A percentile compares a stretch with the other conserved stretches of the same genome.
Evolutionary conservation across 2,797 vertebrate genomes (phyloP).

Genomic region (Adelosebastes latens): DNA sequence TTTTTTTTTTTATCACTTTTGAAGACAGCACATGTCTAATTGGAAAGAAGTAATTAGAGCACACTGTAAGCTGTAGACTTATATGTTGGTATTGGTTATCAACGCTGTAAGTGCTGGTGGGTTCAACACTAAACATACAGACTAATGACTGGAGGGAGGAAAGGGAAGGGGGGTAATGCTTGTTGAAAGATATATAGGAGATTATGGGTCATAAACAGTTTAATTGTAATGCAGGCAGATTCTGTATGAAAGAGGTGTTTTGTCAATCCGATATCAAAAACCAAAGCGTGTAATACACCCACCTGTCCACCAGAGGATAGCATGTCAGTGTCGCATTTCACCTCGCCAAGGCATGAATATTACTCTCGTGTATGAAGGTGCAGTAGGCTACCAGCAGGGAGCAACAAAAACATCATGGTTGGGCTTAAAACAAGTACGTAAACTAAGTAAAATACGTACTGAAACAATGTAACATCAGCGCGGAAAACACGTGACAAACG

Average conservation of each 20-base stretch:
- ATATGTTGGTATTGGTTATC: constrained; percentile 17
- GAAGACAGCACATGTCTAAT: constrained; percentile 32
- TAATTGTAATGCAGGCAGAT: not conserved
- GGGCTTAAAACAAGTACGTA: no score
- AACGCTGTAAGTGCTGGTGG: constrained; percentile 8
- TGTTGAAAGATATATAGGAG: not conserved
- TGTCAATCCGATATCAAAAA: not conserved
- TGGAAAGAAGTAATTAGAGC: constrained; percentile 41
- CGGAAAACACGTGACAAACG: no score
- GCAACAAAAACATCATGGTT: no score
- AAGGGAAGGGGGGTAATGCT: not conserved
- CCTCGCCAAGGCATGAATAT: no score
- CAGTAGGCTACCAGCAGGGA: no score
- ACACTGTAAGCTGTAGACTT: not conserved
- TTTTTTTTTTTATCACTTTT: not conserved
- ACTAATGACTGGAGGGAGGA: constrained; percentile 11
- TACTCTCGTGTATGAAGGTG: no score
- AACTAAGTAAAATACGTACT: no score
- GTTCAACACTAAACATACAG: constrained; percentile 24
- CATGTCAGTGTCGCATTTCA: no score
- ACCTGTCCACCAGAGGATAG: no score
- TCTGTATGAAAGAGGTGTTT: not conserved
- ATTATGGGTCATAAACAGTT: not conserved
- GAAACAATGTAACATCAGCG: no score
- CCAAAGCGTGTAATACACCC: no score